Evolutionary conservation across 2,888 invertebrate genomes (phyloP), one percentile per base, ranked within the genome.

Genomic region (Lapara coniferarum): DNA sequence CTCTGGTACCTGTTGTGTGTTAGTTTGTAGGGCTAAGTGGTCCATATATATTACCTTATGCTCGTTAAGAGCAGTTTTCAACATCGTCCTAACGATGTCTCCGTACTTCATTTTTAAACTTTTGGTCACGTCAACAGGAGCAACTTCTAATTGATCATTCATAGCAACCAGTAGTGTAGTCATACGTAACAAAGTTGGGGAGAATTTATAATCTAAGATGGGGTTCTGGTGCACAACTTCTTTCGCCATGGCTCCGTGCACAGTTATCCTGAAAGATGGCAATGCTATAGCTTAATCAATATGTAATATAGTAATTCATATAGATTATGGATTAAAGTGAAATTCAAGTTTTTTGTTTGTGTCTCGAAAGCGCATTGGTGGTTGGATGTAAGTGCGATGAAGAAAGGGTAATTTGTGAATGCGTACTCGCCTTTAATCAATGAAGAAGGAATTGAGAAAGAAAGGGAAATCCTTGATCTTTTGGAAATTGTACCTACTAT

Each of bases 201-300:
- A 77, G 59, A 94, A 84, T 74, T 93, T 93, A 70, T 81, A 89
- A 66, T 91, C 88, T 2, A 94, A 74, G 0, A 94, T 86, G 0
- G 85, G 75, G 71, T 93, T 94, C 70, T 93, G 92, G 30, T 86
- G 87, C 0, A 94, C 87, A 10, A 94, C 89, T 76, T 93, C 93
- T 73, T 91, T 92, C 2, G 94, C 93, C 71, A 94, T 71, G 0
- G 92, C 89, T 12, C 93, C 93, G 72, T 94, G 93, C 7, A 91
- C 81, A 55, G 91, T 89, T 78, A 93, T 88, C 67, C 93, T 93
- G 78, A 16, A 85, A 85, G 19, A 10, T 57, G 14, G 13, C n/a
- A 37, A 0, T 14, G 56, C 1, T 67, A 44, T 57, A n/a, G n/a
- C n/a, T n/a, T n/a, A 58, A 46, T 12, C 10, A 49, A 49, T 7